Base-by-base conservation (phyloP, 2,888 invertebrate genomes). In the Ectobius pallidus region DNA sequence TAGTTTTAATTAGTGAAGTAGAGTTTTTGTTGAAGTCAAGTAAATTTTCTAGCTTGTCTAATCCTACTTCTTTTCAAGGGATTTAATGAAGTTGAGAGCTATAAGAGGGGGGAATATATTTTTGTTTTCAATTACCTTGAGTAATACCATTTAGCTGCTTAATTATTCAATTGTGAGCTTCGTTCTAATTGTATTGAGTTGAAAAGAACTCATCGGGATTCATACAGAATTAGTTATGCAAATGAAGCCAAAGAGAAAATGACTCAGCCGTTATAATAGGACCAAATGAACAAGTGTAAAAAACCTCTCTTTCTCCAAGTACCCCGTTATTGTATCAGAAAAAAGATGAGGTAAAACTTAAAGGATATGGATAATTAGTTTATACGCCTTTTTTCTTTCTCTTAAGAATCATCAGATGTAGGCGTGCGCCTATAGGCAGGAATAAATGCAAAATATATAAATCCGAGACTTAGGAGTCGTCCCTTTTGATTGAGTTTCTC, bases 401-500 rank as follows among this genome's bases (percentile, higher is more conserved):
- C 25, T 52, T 52, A 14, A 39, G 39, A 52, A 52, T n/a, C n/a
- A n/a, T n/a, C n/a, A n/a, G n/a, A n/a, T 25, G 39, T 52, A 1
- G 52, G 18, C 6, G 20, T n/a, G n/a, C n/a, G n/a, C n/a, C n/a
- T n/a, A n/a, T n/a, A 25, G 52, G 25, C 11, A 52, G 52, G 25
- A 52, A 52, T 52, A 52, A 52, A 52, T 52, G 22, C 25, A 52
- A 25, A n/a, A 52, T 52, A 52, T 25, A 52, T 52, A 52, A 52
- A 52, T 52, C 25, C 52, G 1, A 9, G 52, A 25, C 52, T 52
- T 58, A 58, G 27, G 27, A 58, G n/a, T 58, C 27, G 25, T 25
- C 27, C 11, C 4, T 63, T 65, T 46, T 65, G 42, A 65, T 65
- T 65, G 46, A 27, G 46, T 65, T 65, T 22, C 65, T 65, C 46